Evolutionary conservation across 2,888 invertebrate genomes (phyloP).

Genomic region (Melangyna quadrimaculata): DNA sequence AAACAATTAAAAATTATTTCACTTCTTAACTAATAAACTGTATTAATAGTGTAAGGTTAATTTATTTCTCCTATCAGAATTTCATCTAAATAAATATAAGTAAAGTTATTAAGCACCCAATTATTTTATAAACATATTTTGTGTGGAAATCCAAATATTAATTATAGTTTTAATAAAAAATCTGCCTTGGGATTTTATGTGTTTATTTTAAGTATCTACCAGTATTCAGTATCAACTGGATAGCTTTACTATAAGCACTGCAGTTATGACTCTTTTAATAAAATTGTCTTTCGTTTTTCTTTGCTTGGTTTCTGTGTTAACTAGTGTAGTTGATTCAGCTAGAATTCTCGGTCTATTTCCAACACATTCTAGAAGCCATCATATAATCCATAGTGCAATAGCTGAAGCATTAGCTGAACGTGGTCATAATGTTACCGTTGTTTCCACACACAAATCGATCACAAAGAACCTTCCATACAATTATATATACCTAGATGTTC

Average conservation of each 20-base stretch:
- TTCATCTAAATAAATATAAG: too few relatives aligned
- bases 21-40: too few relatives aligned
- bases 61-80: too few relatives aligned
- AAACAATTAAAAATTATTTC: too few relatives aligned
- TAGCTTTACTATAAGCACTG: background rate
- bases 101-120: too few relatives aligned
- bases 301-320: background rate
- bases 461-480: slow-evolving; percentile 32
- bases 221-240: background rate
- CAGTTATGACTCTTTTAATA: background rate
- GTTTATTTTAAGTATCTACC: too few relatives aligned
- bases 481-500: slow-evolving; percentile 31
- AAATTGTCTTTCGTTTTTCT: background rate
- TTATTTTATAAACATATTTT: too few relatives aligned
- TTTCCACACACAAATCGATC: slow-evolving; percentile 70
- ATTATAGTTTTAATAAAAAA: too few relatives aligned
- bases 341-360: slow-evolving; percentile 76
- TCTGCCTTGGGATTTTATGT: too few relatives aligned
- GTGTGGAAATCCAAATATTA: too few relatives aligned
- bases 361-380: slow-evolving; percentile 76
- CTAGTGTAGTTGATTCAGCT: background rate
- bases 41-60: too few relatives aligned
- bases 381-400: slow-evolving; percentile 76
- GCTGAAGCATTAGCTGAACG: slow-evolving; percentile 75
- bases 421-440: slow-evolving; percentile 78